Evolutionary conservation across 2,888 invertebrate genomes (phyloP), one percentile per base, ranked within the genome.

Genomic region (Drosophila macrospina): DNA sequence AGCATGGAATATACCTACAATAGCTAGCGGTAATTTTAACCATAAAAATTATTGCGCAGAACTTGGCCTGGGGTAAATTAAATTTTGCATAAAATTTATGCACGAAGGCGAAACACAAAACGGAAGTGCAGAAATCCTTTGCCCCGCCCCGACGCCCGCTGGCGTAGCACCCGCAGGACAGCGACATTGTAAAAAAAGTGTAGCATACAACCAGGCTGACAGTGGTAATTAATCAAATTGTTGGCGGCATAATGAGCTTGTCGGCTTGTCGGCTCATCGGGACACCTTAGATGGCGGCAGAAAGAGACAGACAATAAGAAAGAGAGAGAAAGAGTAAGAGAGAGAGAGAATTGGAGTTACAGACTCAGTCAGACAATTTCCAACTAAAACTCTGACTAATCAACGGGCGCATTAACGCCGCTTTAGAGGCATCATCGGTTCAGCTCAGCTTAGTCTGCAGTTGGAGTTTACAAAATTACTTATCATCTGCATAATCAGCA

Each of bases 401-500:
- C 87, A 83, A 81, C 85, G 78, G 55, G 50, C 78, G 78, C 87
- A 87, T 83, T 83, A 83, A 64, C 83, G 83, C 70, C 74, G 79
- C 79, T 79, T 86, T 73, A 48, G 64, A 62, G 67, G 65, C 64
- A 47, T 45, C 57, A 37, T 64, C 60, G 64, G 57, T 66, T 62
- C 61, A 41, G 39, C 44, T 28, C 7, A 8, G 6, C 10, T 60
- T 59, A 66, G 64, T 72, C 75, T 78, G 81, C 81, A 86, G 72
- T 84, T 51, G 37, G 79, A 85, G 88, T 77, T 79, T 77, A 68
- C 77, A 71, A 74, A 83, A 88, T 86, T 86, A 86, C 85, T 86
- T 88, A 83, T 86, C 83, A 88, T 86, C 85, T 86, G 86, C 71
- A 70, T 88, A 88, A 88, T 86, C 88, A 88, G 84, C 62, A 48